Conservation (phyloP, 2,888 invertebrate genomes). For the Lycaena phlaeas region DNA sequence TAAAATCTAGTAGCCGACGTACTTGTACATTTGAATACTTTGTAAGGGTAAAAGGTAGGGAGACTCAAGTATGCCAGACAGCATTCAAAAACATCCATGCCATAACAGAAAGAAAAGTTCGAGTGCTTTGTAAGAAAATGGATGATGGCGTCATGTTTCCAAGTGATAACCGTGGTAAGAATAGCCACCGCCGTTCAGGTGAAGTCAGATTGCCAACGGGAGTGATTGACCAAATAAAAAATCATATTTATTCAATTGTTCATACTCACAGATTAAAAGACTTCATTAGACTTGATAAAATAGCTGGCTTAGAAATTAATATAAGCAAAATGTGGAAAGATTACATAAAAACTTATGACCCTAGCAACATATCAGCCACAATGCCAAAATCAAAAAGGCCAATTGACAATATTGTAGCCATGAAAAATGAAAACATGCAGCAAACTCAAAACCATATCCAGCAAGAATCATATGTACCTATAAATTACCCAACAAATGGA, state of each 20-base stretch:
- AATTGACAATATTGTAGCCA: conserved; percentile 30
- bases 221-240: conserved; percentile 66
- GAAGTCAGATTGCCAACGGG: conserved; percentile 64
- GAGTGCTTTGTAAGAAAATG: conserved; percentile 72
- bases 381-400: conserved; percentile 62
- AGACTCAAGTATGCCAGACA: conserved; percentile 72
- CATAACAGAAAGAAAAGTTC: conserved; percentile 70
- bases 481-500: conserved; percentile 59
- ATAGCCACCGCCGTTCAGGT: conserved; percentile 64
- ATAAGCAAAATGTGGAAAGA: conserved; percentile 75
- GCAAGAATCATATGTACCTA: conserved; percentile 46
- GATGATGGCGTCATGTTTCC: conserved; percentile 74
- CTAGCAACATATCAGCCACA: conserved; percentile 62
- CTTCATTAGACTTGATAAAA: conserved; percentile 67
- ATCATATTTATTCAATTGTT: conserved; percentile 67
- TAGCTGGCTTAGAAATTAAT: conserved; percentile 70
- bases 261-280: conserved; percentile 67
- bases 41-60: conserved; percentile 66
- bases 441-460: conserved; percentile 28
- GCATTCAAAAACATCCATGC: conserved; percentile 74
- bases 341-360: conserved; percentile 69
- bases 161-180: conserved; percentile 70
- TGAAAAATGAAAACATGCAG: conserved; percentile 31
- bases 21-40: conserved; percentile 74
- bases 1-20: conserved; percentile 64